These are phyloP conservation scores for Harpagoxenus sublaevis DNA, from an alignment of 2,888 invertebrate species.

Conservation along the genomic window DNA sequence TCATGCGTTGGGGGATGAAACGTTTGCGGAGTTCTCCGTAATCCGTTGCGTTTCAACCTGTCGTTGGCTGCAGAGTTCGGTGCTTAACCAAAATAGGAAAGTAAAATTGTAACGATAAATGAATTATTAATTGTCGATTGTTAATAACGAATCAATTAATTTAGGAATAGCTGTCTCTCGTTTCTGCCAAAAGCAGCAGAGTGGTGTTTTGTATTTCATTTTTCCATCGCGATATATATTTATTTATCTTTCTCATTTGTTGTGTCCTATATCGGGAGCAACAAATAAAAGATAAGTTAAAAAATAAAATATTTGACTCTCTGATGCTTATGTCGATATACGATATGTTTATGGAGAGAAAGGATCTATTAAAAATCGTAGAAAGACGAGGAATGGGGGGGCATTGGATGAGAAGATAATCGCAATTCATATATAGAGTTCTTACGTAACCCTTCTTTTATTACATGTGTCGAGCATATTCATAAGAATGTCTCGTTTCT, in stretches of 20 bases:
- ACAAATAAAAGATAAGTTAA: neutral
- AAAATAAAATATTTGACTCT: neutral
- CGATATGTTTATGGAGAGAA: neutral
- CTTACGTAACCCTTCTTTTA: slow-evolving; percentile 71
- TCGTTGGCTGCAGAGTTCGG: neutral
- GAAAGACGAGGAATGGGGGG: neutral
- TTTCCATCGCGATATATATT: neutral
- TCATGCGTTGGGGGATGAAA: slow-evolving; percentile 15
- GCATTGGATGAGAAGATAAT: slow-evolving; percentile 22
- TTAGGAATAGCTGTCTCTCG: neutral
- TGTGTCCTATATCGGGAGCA: neutral
- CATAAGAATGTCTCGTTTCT: slow-evolving; percentile 77
- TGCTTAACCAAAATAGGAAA: slow-evolving; percentile 2
- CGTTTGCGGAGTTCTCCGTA: slow-evolving; percentile 23
- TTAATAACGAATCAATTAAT: slow-evolving; percentile 1
- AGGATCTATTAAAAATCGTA: neutral
- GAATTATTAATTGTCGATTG: slow-evolving; percentile 7
- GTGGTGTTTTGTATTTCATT: neutral
- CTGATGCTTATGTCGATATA: neutral
- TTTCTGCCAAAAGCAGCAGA: neutral
- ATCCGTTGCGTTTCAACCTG: slow-evolving; percentile 25
- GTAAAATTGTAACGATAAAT: slow-evolving; percentile 1
- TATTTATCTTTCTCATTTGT: neutral
- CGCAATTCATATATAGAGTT: slow-evolving; percentile 52
- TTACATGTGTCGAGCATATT: slow-evolving; percentile 75